A percentile compares a stretch with the other conserved stretches of the same genome.
Conservation (phyloP, 2,888 invertebrate genomes). For the Metopia argyrocephala region DNA sequence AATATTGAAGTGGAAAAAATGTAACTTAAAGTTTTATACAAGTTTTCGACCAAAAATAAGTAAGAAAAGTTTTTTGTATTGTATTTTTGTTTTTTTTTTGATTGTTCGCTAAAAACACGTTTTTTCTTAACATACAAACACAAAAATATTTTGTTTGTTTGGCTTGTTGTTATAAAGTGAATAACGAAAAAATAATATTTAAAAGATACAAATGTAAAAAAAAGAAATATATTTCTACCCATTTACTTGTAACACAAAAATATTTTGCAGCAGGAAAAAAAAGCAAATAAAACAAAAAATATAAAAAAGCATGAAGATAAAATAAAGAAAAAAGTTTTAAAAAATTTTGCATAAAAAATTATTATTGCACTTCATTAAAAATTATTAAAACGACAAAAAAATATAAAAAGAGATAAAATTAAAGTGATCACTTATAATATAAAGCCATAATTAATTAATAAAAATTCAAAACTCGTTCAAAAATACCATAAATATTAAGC, state of each 20-base stretch:
- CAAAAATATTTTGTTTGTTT: slow-evolving; percentile 52
- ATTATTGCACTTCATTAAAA: slow-evolving; percentile 59
- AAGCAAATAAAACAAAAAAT: slow-evolving; percentile 28
- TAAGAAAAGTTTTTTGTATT: slow-evolving; percentile 46
- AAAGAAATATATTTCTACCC: slow-evolving; percentile 35
- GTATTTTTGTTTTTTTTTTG: slow-evolving; percentile 45
- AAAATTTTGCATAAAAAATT: slow-evolving; percentile 34
- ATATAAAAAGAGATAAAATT: slow-evolving; percentile 58
- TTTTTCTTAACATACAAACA: slow-evolving; percentile 59
- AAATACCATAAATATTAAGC: not conserved
- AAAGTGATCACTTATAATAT: slow-evolving; percentile 23
- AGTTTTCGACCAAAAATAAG: slow-evolving; percentile 50
- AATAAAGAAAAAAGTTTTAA: slow-evolving; percentile 40
- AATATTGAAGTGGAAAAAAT: slow-evolving; percentile 51
- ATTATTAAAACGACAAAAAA: slow-evolving; percentile 31
- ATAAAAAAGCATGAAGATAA: slow-evolving; percentile 49
- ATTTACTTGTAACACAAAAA: not conserved
- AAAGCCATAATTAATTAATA: slow-evolving; percentile 48
- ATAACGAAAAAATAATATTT: slow-evolving; percentile 41
- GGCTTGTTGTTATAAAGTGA: slow-evolving; percentile 53
- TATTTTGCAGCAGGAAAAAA: not conserved
- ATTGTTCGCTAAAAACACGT: slow-evolving; percentile 55
- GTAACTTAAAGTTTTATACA: slow-evolving; percentile 59
- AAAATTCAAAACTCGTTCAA: not conserved
- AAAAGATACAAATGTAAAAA: slow-evolving; percentile 18